A percentile compares a stretch with the other conserved stretches of the same genome.
These are phyloP conservation scores for Drosophila picticornis DNA, from an alignment of 2,888 invertebrate species.

Conservation along the genomic window DNA sequence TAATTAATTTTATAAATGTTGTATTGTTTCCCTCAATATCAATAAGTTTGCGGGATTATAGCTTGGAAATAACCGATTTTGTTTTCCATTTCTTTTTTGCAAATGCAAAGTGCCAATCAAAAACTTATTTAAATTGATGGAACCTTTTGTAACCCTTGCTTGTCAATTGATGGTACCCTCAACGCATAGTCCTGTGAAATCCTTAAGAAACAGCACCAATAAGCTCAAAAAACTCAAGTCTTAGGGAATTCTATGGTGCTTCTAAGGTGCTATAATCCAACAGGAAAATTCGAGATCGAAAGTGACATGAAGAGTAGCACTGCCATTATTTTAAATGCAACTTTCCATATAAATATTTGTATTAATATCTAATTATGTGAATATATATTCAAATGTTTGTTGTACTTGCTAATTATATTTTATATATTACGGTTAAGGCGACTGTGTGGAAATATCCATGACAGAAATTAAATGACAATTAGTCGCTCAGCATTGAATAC, in stretches of 20 bases:
- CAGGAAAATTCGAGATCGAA: neutral
- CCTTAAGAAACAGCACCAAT: neutral
- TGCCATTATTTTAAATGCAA: neutral
- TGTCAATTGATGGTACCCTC: neutral
- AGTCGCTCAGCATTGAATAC: neutral
- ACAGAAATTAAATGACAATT: neutral
- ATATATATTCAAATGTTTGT: neutral
- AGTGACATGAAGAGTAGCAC: neutral
- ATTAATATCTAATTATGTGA: neutral
- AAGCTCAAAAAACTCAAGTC: neutral
- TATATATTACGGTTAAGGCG: neutral
- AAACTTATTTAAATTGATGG: neutral
- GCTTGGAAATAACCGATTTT: neutral
- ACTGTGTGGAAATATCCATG: neutral
- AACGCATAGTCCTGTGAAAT: neutral
- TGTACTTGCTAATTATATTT: neutral
- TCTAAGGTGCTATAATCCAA: neutral
- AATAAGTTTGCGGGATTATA: neutral
- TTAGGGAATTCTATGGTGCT: neutral
- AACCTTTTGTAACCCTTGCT: neutral
- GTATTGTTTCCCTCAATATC: neutral
- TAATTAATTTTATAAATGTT: neutral
- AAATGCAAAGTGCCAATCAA: neutral
- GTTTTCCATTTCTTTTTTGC: neutral
- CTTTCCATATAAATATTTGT: neutral